Evolutionary conservation across 2,797 vertebrate species (phyloP).

Genomic region (Picus viridis): DNA sequence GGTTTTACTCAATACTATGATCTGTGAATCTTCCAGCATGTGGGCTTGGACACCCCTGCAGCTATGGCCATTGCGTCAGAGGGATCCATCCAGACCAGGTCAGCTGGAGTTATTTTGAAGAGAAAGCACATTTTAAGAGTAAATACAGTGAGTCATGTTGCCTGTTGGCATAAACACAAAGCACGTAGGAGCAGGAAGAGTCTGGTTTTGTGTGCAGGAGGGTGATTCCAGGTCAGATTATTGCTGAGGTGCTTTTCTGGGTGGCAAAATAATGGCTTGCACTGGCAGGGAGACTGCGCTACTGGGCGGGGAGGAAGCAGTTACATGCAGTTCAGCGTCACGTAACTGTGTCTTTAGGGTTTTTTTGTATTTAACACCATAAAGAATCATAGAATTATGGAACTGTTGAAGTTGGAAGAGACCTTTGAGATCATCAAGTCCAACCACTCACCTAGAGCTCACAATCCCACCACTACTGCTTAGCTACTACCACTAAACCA

Average conservation of each 20-base stretch:
- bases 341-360: fast-evolving
- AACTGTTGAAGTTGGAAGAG: too few species aligned
- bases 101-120: background rate
- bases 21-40: background rate
- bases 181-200: background rate
- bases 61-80: background rate
- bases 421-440: too few species aligned
- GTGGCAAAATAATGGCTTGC: background rate
- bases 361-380: background rate
- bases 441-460: too few species aligned
- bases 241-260: background rate
- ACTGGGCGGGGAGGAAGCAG: background rate
- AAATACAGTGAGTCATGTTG: background rate
- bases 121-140: background rate
- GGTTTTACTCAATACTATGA: background rate
- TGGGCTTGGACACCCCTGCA: fast-evolving
- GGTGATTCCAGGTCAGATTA: conserved; percentile 1
- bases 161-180: background rate
- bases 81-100: background rate
- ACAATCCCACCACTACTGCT: too few species aligned
- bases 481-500: too few species aligned
- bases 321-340: background rate
- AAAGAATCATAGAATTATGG: background rate
- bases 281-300: fast-evolving
- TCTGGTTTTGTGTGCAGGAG: background rate